These are phyloP conservation scores for Cylloceria caligata DNA, from an alignment of 2,888 invertebrate species.

Conservation along the genomic window DNA sequence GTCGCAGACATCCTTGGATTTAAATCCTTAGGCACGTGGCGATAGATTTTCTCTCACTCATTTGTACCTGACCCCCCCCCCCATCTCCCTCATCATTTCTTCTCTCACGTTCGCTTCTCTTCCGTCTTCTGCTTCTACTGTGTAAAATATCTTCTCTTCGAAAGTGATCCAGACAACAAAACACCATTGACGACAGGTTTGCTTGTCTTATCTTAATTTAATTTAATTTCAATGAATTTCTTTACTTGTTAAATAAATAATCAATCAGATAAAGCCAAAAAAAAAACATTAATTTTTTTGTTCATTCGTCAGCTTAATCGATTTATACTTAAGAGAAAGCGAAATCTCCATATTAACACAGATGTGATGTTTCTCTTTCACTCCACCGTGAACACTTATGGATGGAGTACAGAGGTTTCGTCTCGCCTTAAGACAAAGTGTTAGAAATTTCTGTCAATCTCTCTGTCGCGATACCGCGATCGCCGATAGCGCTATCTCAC, in stretches of 20 bases:
- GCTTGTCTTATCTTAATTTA: neutral
- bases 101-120: constrained; percentile 24
- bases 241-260: neutral
- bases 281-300: neutral
- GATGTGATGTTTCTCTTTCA: too few relatives aligned
- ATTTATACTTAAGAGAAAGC: too few relatives aligned
- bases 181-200: neutral
- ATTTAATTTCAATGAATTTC: neutral
- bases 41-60: constrained; percentile 52
- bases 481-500: too few relatives aligned
- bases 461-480: too few relatives aligned
- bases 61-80: neutral
- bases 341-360: too few relatives aligned
- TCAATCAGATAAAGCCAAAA: neutral
- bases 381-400: too few relatives aligned
- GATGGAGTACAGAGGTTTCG: too few relatives aligned
- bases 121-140: constrained; percentile 19
- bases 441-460: too few relatives aligned
- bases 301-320: too few relatives aligned
- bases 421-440: too few relatives aligned
- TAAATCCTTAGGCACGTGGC: constrained; percentile 77
- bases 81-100: too few relatives aligned
- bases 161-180: neutral
- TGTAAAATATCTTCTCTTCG: constrained; percentile 2
- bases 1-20: constrained; percentile 78